These are phyloP conservation scores for Coelopa pilipes DNA, from an alignment of 2,888 invertebrate genomes.

Conservation along the genomic window DNA sequence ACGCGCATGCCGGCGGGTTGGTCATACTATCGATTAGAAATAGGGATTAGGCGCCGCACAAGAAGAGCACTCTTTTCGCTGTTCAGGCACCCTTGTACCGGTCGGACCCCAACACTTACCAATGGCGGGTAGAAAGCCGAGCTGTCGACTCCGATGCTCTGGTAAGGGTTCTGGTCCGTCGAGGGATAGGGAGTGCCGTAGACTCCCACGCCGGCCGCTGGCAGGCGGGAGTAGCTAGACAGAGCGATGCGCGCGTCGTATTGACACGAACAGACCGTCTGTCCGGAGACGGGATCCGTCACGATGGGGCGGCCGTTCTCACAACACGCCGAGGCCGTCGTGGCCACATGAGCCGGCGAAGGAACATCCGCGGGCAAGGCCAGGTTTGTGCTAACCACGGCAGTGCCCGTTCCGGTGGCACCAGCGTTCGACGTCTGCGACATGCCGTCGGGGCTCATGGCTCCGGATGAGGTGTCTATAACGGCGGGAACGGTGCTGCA, in stretches of 20 bases:
- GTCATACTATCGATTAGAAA: too few relatives aligned
- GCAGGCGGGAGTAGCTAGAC: conserved; percentile 82
- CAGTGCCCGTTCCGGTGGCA: background rate
- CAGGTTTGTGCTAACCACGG: background rate
- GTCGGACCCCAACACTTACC: conserved; percentile 85
- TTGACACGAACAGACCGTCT: conserved; percentile 94
- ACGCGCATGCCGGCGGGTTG: too few relatives aligned
- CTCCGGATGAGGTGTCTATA: conserved; percentile 72
- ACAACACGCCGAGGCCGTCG: conserved; percentile 72
- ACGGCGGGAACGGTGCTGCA: conserved; percentile 64
- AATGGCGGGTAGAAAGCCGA: conserved; percentile 95
- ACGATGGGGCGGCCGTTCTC: conserved; percentile 91
- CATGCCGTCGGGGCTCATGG: conserved; percentile 65
- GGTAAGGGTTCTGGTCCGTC: conserved; percentile 92
- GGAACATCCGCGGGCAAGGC: conserved; percentile 23
- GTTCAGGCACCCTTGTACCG: too few relatives aligned
- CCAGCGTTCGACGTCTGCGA: conserved; percentile 64
- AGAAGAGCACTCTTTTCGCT: too few relatives aligned
- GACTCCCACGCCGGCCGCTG: conserved; percentile 81
- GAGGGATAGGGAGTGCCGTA: conserved; percentile 90
- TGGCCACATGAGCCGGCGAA: conserved; percentile 36
- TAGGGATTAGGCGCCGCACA: too few relatives aligned
- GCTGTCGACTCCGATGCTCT: conserved; percentile 91
- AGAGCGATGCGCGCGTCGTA: conserved; percentile 90
- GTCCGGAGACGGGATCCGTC: conserved; percentile 92